Evolutionary conservation across 2,113 vertebrate genomes (phyloP).

Genomic region (Eretmochelys imbricata): DNA sequence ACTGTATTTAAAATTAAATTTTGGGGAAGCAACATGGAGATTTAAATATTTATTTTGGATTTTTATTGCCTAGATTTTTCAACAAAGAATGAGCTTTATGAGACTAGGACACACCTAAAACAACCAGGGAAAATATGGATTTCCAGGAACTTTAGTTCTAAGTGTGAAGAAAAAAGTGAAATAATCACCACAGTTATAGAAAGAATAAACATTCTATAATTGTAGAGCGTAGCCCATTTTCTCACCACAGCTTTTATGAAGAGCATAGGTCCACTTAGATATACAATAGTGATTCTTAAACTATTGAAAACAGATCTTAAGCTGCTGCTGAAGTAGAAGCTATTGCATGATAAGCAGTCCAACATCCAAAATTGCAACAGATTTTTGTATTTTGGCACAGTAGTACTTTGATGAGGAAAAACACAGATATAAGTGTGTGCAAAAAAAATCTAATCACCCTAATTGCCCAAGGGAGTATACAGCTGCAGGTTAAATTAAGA

Average conservation of each 20-base stretch:
- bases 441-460: constrained; percentile 54
- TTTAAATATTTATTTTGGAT: background rate
- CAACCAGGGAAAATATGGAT: background rate
- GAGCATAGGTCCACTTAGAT: background rate
- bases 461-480: constrained; percentile 46
- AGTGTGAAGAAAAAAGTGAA: background rate
- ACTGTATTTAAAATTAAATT: constrained; percentile 6
- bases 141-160: background rate
- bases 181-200: background rate
- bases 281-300: background rate
- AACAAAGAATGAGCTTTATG: background rate
- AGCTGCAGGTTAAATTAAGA: constrained; percentile 26
- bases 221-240: background rate
- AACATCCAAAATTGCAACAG: constrained; percentile 1
- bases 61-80: background rate
- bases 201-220: background rate
- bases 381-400: constrained; percentile 45
- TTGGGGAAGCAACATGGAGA: constrained; percentile 16
- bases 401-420: constrained; percentile 38
- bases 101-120: background rate
- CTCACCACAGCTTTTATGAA: background rate
- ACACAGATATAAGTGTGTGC: constrained; percentile 21
- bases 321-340: constrained; percentile 4
- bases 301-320: constrained; percentile 37
- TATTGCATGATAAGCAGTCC: background rate